A percentile compares a stretch with the other conserved stretches of the same genome.
These are phyloP conservation scores for Hyla sarda DNA, from an alignment of 2,113 vertebrate species.

Conservation along the genomic window DNA sequence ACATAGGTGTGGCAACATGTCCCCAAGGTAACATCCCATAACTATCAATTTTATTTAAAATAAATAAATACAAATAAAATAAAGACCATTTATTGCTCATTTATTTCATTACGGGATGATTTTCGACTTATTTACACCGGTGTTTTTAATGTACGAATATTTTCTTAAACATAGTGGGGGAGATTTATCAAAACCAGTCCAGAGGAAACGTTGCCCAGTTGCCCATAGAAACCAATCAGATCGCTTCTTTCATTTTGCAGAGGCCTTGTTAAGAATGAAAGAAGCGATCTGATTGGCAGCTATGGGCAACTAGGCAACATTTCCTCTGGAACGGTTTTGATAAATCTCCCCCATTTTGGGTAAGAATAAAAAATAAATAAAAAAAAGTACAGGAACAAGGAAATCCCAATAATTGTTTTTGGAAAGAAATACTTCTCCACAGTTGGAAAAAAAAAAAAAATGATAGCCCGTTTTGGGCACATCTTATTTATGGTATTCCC, in stretches of 20 bases:
- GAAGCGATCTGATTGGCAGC: no score
- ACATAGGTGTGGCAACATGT: not conserved
- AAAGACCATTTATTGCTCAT: no score
- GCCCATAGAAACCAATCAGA: no score
- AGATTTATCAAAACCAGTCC: no score
- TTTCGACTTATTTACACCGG: not conserved
- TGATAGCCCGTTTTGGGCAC: no score
- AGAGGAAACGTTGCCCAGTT: no score
- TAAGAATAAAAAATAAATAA: not conserved
- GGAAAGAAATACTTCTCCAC: not conserved
- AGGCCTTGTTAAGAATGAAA: no score
- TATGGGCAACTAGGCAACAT: no score
- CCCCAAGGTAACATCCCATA: not conserved
- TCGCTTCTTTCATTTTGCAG: no score
- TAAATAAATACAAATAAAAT: not conserved
- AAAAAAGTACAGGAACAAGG: not conserved
- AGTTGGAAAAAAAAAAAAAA: not conserved
- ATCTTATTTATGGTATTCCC: not conserved
- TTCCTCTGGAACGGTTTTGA: no score
- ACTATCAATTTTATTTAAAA: not conserved
- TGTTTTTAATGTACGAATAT: not conserved
- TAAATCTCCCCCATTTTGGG: no score
- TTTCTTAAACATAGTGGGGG: not conserved
- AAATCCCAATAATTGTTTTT: not conserved
- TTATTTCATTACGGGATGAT: no score